Evolutionary conservation across 2,797 vertebrate genomes (phyloP).

Genomic region (Gallinago nigripennis): DNA sequence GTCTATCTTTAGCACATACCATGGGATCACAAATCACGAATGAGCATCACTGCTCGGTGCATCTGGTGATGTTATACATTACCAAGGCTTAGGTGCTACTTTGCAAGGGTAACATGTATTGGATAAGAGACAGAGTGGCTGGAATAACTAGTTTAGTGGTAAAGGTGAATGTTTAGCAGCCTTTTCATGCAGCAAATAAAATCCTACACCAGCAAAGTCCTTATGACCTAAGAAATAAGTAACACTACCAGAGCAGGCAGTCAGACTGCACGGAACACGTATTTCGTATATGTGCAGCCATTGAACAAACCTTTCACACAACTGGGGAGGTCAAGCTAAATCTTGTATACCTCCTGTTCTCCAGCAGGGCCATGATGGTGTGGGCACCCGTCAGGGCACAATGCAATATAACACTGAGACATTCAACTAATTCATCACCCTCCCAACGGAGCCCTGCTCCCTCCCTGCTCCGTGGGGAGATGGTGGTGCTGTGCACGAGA

Average conservation of each 20-base stretch:
- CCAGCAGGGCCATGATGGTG: background rate
- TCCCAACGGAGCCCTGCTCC: background rate
- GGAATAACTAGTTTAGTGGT: background rate
- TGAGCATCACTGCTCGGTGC: background rate
- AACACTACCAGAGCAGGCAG: background rate
- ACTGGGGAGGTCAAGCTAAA: background rate
- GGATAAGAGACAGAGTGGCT: fast-evolving
- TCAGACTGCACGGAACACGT: background rate
- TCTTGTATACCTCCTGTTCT: background rate
- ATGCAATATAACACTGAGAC: background rate
- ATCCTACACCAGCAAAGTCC: background rate
- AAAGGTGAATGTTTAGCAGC: background rate
- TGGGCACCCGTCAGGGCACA: background rate
- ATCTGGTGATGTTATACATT: background rate
- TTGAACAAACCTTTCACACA: background rate
- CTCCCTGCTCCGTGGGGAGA: background rate
- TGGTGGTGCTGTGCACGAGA: fast-evolving
- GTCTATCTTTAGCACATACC: background rate
- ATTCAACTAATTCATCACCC: background rate
- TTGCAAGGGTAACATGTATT: background rate
- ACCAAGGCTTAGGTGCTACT: background rate
- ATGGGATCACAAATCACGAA: background rate
- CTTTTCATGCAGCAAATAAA: background rate
- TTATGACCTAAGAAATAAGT: background rate
- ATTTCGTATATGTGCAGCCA: background rate